phyloP scores from a whole-genome alignment of 2,888 invertebrate genomes.

The Aphrophora alni region DNA sequence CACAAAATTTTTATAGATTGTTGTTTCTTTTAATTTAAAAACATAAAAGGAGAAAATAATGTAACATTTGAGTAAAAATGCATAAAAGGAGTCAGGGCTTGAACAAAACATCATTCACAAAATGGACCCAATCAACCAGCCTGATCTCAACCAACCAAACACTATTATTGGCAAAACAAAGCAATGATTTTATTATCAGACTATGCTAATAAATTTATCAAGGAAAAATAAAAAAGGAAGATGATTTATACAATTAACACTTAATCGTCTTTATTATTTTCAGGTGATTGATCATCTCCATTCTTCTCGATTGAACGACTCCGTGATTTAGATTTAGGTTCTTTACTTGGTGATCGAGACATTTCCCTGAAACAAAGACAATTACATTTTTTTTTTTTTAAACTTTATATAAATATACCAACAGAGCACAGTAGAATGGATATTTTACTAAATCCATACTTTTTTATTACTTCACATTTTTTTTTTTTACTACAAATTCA shows the following conservation, averaged over 20 bases:
- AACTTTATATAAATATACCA: too few species aligned
- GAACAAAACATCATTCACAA: not conserved
- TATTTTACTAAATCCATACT: too few species aligned
- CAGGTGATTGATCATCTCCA: constrained; percentile 58
- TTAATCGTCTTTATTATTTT: constrained; percentile 46
- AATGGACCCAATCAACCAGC: constrained; percentile 45
- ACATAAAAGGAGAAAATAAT: not conserved
- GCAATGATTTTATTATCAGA: constrained; percentile 19
- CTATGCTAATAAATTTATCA: constrained; percentile 30
- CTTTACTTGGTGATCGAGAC: constrained; percentile 74
- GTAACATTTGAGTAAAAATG: not conserved
- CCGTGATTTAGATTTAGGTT: constrained; percentile 60
- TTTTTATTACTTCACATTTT: too few species aligned
- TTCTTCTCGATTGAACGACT: constrained; percentile 62
- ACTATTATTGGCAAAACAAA: constrained; percentile 32
- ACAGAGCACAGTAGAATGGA: too few species aligned
- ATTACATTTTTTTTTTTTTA: not conserved
- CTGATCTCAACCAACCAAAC: constrained; percentile 39
- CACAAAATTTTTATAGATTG: not conserved
- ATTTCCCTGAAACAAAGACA: constrained; percentile 63
- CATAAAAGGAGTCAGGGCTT: not conserved
- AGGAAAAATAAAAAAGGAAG: constrained; percentile 23
- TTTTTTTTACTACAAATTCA: too few species aligned
- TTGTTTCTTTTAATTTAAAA: not conserved
- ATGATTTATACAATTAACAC: constrained; percentile 27